These are phyloP conservation scores for Archocentrus centrarchus DNA, from an alignment of 2,113 vertebrate species.

Conservation along the genomic window DNA sequence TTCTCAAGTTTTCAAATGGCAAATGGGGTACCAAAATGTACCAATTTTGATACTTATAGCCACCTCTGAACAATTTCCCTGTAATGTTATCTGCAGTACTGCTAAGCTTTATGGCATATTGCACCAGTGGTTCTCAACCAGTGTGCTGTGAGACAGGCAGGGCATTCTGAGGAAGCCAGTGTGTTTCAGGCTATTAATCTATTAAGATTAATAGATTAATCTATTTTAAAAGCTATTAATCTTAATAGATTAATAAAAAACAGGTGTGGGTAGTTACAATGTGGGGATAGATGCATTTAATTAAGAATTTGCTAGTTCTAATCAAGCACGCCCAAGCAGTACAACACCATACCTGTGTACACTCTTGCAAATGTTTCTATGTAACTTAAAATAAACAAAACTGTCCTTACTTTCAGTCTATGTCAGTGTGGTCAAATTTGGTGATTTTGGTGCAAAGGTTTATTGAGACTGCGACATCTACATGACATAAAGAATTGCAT, in stretches of 20 bases:
- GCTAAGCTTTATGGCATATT: background rate
- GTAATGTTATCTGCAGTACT: background rate
- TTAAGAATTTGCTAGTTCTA: background rate
- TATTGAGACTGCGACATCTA: too few relatives aligned
- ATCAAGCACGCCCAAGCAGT: background rate
- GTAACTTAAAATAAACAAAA: background rate
- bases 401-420: background rate
- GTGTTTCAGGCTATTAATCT: background rate
- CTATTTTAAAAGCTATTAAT: too few relatives aligned
- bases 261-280: background rate
- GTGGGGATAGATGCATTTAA: background rate
- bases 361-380: fast-evolving
- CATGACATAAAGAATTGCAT: background rate
- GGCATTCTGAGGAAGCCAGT: background rate
- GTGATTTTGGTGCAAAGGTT: background rate
- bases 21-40: background rate
- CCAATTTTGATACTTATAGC: background rate
- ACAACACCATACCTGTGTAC: too few relatives aligned
- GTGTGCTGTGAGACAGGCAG: too few relatives aligned
- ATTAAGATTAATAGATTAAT: too few relatives aligned
- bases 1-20: too few relatives aligned
- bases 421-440: background rate
- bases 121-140: background rate
- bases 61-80: background rate
- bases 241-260: too few relatives aligned